phyloP scores from a whole-genome alignment of 2,797 vertebrate species.

The Xerus rutilus region DNA sequence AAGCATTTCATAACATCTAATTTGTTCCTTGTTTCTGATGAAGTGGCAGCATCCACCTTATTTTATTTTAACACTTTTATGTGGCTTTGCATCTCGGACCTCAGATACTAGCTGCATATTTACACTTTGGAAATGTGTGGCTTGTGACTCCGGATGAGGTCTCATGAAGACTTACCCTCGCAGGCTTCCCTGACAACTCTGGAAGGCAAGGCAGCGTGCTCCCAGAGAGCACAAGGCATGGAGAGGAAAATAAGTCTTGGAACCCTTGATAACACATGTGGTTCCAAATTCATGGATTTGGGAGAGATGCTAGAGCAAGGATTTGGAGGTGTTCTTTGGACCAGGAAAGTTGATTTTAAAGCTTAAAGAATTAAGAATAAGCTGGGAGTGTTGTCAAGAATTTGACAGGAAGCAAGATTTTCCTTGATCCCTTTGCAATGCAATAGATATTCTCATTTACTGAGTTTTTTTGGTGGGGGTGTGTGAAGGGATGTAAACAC shows the following conservation, averaged over 20 bases:
- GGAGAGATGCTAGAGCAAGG: constrained; percentile 56
- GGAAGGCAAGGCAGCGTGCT: constrained; percentile 58
- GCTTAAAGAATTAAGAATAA: constrained; percentile 75
- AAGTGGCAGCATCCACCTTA: constrained; percentile 81
- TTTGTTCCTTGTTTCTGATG: constrained; percentile 82
- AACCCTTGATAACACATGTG: constrained; percentile 62
- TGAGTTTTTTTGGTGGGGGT: background rate
- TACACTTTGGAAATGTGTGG: constrained; percentile 50
- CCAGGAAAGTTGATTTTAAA: constrained; percentile 69
- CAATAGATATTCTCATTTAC: constrained; percentile 14
- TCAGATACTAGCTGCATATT: constrained; percentile 29
- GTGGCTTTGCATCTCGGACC: constrained; percentile 16
- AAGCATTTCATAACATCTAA: constrained; percentile 87
- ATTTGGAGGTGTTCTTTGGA: constrained; percentile 73
- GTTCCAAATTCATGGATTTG: constrained; percentile 71
- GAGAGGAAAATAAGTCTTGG: constrained; percentile 66
- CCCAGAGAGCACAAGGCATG: background rate
- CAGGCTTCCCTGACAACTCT: constrained; percentile 46
- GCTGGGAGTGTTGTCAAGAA: constrained; percentile 43
- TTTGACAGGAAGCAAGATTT: constrained; percentile 55
- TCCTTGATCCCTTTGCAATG: background rate
- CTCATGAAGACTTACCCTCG: constrained; percentile 23
- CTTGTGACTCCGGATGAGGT: constrained; percentile 59
- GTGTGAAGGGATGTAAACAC: background rate
- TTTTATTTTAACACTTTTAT: constrained; percentile 81